phyloP scores from a whole-genome alignment of 1,140 invertebrate genomes.

The Anastrepha obliqua region DNA sequence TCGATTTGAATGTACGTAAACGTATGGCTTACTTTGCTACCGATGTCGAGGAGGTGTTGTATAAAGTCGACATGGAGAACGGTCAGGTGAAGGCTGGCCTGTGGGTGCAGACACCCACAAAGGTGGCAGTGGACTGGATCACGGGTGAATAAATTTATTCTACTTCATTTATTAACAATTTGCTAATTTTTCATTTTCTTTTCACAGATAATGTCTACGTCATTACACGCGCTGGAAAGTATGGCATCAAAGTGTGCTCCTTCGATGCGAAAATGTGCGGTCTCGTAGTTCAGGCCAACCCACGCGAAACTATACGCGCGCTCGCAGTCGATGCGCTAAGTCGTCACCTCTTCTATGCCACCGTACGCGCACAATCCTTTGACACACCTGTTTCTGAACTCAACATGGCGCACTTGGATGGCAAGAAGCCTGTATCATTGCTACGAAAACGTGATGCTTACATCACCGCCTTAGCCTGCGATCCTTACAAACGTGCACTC shows the following conservation, averaged over 20 bases:
- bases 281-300: slow-evolving; percentile 79
- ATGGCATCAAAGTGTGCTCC: slow-evolving; percentile 77
- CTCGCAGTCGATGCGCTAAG: slow-evolving; percentile 76
- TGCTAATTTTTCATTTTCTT: not conserved
- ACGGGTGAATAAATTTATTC: slow-evolving; percentile 70
- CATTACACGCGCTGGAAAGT: slow-evolving; percentile 77
- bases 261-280: slow-evolving; percentile 77
- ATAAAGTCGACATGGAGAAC: slow-evolving; percentile 63
- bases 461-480: slow-evolving; percentile 81
- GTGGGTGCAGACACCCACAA: slow-evolving; percentile 79
- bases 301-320: slow-evolving; percentile 77
- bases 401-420: slow-evolving; percentile 80
- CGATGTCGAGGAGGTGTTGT: slow-evolving; percentile 70
- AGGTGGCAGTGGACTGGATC: slow-evolving; percentile 86
- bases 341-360: slow-evolving; percentile 78
- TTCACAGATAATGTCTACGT: slow-evolving; percentile 82
- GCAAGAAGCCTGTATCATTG: slow-evolving; percentile 75
- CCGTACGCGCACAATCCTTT: slow-evolving; percentile 71
- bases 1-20: slow-evolving; percentile 75
- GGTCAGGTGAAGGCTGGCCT: slow-evolving; percentile 72
- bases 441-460: slow-evolving; percentile 73
- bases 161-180: too few relatives aligned
- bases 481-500: slow-evolving; percentile 79
- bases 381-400: slow-evolving; percentile 76
- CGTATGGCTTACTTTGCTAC: slow-evolving; percentile 73